Percentiles rank a stretch among this genome's conserved stretches.
Conservation (phyloP, 2,888 invertebrate genomes). For the Melieria crassipennis region DNA sequence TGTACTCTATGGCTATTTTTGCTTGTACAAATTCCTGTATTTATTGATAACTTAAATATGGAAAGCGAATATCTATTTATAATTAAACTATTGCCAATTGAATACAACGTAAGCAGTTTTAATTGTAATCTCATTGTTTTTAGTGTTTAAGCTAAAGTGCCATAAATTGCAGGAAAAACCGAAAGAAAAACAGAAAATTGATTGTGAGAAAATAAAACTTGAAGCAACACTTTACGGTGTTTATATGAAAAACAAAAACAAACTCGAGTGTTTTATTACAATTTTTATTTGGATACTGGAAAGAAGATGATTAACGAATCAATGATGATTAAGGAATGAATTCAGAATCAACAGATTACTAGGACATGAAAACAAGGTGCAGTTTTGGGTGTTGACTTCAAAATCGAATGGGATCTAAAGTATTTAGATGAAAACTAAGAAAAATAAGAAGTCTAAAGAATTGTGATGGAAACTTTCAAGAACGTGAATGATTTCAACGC, state of each 20-base stretch:
- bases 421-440: no score
- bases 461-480: no score
- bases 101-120: slow-evolving; percentile 39
- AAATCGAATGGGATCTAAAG: no score
- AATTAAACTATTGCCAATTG: slow-evolving; percentile 12
- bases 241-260: slow-evolving; percentile 40
- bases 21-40: slow-evolving; percentile 33
- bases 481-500: no score
- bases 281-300: no score
- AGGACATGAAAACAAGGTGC: neutral
- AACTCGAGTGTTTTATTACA: slow-evolving; percentile 32
- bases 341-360: neutral
- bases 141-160: slow-evolving; percentile 54
- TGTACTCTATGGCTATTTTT: neutral
- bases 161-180: slow-evolving; percentile 47
- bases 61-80: slow-evolving; percentile 10
- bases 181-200: slow-evolving; percentile 27
- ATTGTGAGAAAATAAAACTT: slow-evolving; percentile 36
- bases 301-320: neutral
- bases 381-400: neutral
- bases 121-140: slow-evolving; percentile 58
- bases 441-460: no score
- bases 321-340: neutral
- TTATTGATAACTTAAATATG: slow-evolving; percentile 16
- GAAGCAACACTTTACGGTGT: slow-evolving; percentile 33